Percentiles rank a stretch among this genome's conserved stretches.
These are phyloP conservation scores for Hoplostethus mediterraneus DNA, from an alignment of 2,797 vertebrate genomes.

Conservation along the genomic window DNA sequence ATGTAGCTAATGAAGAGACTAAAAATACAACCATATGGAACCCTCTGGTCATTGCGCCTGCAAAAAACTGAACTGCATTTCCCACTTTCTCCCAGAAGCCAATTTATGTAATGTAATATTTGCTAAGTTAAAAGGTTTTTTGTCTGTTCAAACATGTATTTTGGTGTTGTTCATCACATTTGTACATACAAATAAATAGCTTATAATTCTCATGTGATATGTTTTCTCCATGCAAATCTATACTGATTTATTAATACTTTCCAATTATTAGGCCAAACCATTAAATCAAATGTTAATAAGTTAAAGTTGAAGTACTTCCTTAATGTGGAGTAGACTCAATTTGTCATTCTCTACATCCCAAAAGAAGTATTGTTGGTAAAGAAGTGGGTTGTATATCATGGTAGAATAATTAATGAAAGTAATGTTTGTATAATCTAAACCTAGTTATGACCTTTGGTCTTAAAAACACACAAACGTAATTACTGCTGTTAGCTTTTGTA, in stretches of 20 bases:
- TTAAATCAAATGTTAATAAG: background rate
- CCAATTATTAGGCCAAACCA: background rate
- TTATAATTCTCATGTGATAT: constrained; percentile 55
- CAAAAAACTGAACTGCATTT: constrained; percentile 39
- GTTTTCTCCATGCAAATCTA: constrained; percentile 37
- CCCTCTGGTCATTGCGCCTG: constrained; percentile 58
- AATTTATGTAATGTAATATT: constrained; percentile 56
- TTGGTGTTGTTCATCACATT: constrained; percentile 61
- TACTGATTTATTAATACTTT: constrained; percentile 41
- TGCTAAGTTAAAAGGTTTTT: constrained; percentile 38
- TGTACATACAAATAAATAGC: constrained; percentile 75
- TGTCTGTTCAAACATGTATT: constrained; percentile 63
- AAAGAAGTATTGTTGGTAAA: constrained; percentile 9
- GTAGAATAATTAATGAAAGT: no score
- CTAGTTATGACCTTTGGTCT: no score
- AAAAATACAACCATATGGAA: constrained; percentile 44
- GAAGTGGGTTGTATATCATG: no score
- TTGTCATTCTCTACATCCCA: no score
- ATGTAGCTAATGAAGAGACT: constrained; percentile 59
- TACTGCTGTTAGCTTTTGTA: no score
- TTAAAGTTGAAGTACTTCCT: no score
- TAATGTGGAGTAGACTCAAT: no score
- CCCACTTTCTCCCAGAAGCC: constrained; percentile 52
- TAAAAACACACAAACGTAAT: no score
- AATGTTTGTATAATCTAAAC: no score